phyloP scores from a whole-genome alignment of 2,113 vertebrate genomes.

The Pithys albifrons region DNA sequence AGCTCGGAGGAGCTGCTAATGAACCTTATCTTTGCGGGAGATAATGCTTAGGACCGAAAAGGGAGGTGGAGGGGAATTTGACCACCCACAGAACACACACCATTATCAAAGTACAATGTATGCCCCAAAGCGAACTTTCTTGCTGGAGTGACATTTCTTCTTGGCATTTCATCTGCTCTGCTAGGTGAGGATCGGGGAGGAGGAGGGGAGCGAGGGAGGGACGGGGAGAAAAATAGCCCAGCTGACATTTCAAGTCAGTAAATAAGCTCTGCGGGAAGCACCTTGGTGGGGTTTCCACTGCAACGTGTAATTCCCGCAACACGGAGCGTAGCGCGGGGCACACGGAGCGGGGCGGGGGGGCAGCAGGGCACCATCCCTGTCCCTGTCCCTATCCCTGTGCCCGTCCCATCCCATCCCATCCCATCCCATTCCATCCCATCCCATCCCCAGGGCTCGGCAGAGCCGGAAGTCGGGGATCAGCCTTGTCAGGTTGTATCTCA shows the following conservation, averaged over 20 bases:
- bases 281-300: not conserved
- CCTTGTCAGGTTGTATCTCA: conserved; percentile 31
- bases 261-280: not conserved
- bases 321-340: not conserved
- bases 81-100: conserved; percentile 72
- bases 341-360: not conserved
- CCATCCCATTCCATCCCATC: no score
- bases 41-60: conserved; percentile 65
- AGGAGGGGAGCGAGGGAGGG: not conserved
- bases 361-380: not conserved
- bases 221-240: not conserved
- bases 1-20: conserved; percentile 53
- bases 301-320: not conserved
- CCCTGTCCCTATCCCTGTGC: fast-evolving
- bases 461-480: conserved; percentile 19
- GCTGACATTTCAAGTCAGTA: conserved; percentile 34
- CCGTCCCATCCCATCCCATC: not conserved
- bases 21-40: conserved; percentile 66
- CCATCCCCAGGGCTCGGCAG: not conserved
- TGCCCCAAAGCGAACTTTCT: conserved; percentile 52
- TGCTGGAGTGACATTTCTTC: conserved; percentile 53
- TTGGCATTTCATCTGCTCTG: conserved; percentile 54
- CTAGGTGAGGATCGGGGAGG: conserved; percentile 12
- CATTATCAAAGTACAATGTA: conserved; percentile 57
- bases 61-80: conserved; percentile 47